Base-by-base conservation (phyloP, 2,797 vertebrate genomes). In the Euthynnus affinis region DNA sequence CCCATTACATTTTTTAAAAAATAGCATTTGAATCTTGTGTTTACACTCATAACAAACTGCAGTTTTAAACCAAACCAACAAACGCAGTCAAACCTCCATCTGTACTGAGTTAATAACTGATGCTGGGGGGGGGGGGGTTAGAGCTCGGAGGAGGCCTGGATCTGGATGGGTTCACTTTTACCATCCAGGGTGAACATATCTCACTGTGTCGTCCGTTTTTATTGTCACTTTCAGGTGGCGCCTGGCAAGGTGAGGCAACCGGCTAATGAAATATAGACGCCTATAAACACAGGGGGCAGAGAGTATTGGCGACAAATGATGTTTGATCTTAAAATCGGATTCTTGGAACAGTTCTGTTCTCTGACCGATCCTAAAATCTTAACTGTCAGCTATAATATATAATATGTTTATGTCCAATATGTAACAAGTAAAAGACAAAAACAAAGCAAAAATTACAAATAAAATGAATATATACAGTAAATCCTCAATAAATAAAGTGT, bases 311-410 rank as follows among this genome's bases (percentile, higher is more conserved):
- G 17, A 60, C 65, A 74, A 78, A 83, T 55, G 68, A 76, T 65
- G 78, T 62, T 40, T 61, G 57, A 59, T 77, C 42, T 64, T 37
- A 37, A 22, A 17, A 78, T 70, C 27, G 44, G 72, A 57, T 61
- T 6, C 81, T 65, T 23, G 40, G 63, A 74, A 49, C 61, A 65
- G 32, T 37, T 78, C 25, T 73, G 74, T 71, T 74, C 51, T 32
- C 72, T 76, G 80, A 79, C 78, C 71, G 67, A 77, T 78, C 75
- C 77, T 65, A 1, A 70, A 80, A 69, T 83, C 78, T 69, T 67
- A 67, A 82, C 89, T 89, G 91, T 88, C 87, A 82, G 86, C 62
- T 51, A 37, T 37, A 10, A 10, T 37, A 37, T 37, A n/a, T n/a
- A n/a, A n/a, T 34, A 34, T 37, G 37, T 37, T 37, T 37, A 10